Conservation (phyloP, 1,140 invertebrate genomes). For the Prorops nasuta region DNA sequence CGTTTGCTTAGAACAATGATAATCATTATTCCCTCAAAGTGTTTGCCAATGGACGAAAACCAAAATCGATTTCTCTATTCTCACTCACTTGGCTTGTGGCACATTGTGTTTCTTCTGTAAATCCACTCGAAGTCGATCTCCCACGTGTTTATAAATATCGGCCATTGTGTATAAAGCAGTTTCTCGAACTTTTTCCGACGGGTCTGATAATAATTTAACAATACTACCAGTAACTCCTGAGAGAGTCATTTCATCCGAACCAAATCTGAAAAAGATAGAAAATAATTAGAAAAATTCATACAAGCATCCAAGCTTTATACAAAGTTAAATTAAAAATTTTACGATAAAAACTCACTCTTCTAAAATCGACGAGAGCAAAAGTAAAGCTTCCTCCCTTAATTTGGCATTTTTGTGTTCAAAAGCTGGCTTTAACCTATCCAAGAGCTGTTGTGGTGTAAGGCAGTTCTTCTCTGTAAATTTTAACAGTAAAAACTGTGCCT, state of each 20-base stretch:
- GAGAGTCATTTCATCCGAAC: conserved; percentile 76
- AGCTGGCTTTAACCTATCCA: conserved; percentile 73
- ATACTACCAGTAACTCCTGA: conserved; percentile 80
- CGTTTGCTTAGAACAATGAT: too few relatives aligned
- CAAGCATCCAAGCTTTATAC: background rate
- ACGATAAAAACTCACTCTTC: conserved; percentile 66
- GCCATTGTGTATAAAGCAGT: conserved; percentile 81
- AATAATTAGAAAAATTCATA: background rate
- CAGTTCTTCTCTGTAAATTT: conserved; percentile 80
- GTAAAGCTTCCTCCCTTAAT: conserved; percentile 79
- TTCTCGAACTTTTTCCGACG: conserved; percentile 83
- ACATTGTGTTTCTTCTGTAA: conserved; percentile 79
- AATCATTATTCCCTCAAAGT: too few relatives aligned
- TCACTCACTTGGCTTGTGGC: conserved; percentile 72
- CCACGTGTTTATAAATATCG: conserved; percentile 91
- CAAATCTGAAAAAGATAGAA: conserved; percentile 65
- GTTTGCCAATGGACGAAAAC: too few relatives aligned
- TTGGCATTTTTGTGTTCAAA: conserved; percentile 86
- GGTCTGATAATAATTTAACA: conserved; percentile 84
- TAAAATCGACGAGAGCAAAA: conserved; percentile 75
- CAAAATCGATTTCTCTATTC: conserved; percentile 25
- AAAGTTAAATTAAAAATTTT: background rate
- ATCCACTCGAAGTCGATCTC: conserved; percentile 82
- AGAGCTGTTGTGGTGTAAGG: conserved; percentile 73
- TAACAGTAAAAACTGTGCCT: conserved; percentile 75